phyloP scores from a whole-genome alignment of 2,113 vertebrate species.

The Lanius collurio region DNA sequence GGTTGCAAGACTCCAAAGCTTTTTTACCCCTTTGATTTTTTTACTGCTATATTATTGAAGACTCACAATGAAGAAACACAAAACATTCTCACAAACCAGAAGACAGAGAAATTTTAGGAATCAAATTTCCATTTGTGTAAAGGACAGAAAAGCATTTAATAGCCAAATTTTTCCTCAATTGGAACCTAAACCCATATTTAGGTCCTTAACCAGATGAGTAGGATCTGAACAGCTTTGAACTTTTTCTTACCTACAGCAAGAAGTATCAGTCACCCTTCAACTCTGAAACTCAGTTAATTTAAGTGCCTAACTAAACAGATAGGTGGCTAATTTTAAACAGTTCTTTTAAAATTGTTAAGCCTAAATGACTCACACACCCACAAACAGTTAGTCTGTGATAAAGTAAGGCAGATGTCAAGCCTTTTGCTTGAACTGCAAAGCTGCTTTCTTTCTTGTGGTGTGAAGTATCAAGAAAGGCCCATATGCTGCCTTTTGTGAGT shows the following conservation, averaged over 20 bases:
- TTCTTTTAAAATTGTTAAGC: background rate
- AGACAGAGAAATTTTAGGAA: background rate
- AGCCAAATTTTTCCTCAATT: background rate
- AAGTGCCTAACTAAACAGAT: background rate
- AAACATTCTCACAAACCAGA: background rate
- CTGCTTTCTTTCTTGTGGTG: slow-evolving; percentile 1
- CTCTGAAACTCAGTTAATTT: slow-evolving; percentile 7
- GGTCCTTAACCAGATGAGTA: background rate
- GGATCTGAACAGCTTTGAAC: background rate
- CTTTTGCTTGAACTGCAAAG: slow-evolving; percentile 21
- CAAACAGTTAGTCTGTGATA: background rate
- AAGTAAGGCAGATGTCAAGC: slow-evolving; percentile 32
- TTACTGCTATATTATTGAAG: background rate
- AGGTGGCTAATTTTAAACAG: slow-evolving; percentile 20
- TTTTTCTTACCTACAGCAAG: background rate
- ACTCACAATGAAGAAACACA: background rate
- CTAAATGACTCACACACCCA: slow-evolving; percentile 9
- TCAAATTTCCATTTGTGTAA: background rate
- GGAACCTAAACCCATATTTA: background rate
- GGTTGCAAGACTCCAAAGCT: background rate
- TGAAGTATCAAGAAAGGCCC: background rate
- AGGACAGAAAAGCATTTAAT: background rate
- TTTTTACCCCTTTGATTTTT: background rate
- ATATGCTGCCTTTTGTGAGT: slow-evolving; percentile 2
- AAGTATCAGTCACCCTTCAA: background rate